phyloP scores from a whole-genome alignment of 2,113 vertebrate species.

The Sterrhoptilus dennistouni region DNA sequence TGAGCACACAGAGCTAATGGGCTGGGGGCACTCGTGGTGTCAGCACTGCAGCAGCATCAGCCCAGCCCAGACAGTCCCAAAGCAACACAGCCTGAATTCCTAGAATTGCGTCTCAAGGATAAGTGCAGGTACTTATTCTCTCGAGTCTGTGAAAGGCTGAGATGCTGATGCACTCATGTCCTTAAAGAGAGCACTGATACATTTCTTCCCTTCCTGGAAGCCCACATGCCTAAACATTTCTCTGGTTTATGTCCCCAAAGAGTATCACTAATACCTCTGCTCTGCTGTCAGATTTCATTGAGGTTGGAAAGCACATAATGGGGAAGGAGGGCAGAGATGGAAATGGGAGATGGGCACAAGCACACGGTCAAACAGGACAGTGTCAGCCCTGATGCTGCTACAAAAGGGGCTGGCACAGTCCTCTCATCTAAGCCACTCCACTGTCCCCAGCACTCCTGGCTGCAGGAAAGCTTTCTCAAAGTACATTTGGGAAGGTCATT shows the following conservation, averaged over 20 bases:
- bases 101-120: conserved; percentile 32
- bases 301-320: not conserved
- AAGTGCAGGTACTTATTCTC: conserved; percentile 39
- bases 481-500: not conserved
- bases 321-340: not conserved
- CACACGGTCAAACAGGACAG: not conserved
- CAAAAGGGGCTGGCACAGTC: not conserved
- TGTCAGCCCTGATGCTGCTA: not conserved
- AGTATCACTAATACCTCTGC: not conserved
- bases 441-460: not conserved
- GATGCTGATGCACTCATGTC: conserved; percentile 4
- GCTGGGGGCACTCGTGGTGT: not conserved
- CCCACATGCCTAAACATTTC: not conserved
- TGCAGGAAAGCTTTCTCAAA: not conserved
- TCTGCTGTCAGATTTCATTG: not conserved
- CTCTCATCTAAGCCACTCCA: not conserved
- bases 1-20: conserved; percentile 17
- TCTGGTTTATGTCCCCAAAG: not conserved
- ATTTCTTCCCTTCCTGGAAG: conserved; percentile 37
- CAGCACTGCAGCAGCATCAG: not conserved
- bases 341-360: not conserved
- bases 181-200: not conserved
- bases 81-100: conserved; percentile 5
- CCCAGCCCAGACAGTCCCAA: conserved; percentile 10
- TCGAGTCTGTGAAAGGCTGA: not conserved